Percentiles rank a stretch among this genome's conserved stretches.
Conservation (phyloP, 2,888 invertebrate species). For the Heteromyza rotundicornis region DNA sequence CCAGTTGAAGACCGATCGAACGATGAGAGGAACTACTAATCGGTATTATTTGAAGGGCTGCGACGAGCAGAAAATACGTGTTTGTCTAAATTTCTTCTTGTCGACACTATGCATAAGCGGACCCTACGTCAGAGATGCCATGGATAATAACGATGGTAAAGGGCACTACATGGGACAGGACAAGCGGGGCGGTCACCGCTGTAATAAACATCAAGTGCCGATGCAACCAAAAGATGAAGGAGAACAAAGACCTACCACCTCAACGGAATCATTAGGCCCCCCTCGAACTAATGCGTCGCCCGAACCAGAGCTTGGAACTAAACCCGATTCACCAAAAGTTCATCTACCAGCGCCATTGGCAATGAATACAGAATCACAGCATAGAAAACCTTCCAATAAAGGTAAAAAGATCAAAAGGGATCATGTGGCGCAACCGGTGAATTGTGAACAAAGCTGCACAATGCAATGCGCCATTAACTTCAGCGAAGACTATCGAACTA, state of each 20-base stretch:
- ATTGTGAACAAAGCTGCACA: too few relatives aligned
- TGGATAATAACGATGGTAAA: slow-evolving; percentile 24
- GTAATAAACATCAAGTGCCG: too few relatives aligned
- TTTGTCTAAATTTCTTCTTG: slow-evolving; percentile 35
- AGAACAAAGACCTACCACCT: not conserved
- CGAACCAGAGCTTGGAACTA: too few relatives aligned
- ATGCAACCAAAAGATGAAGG: too few relatives aligned
- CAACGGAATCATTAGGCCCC: too few relatives aligned
- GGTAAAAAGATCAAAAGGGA: slow-evolving; percentile 19
- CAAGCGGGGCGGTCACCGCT: slow-evolving; percentile 12
- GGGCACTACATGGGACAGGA: slow-evolving; percentile 18
- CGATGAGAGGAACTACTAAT: slow-evolving; percentile 25
- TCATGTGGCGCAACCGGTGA: not conserved
- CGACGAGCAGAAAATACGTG: slow-evolving; percentile 19
- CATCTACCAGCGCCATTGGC: too few relatives aligned
- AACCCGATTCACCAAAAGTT: too few relatives aligned
- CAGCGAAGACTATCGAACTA: too few relatives aligned
- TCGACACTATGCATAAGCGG: slow-evolving; percentile 30
- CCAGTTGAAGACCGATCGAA: not conserved
- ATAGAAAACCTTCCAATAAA: too few relatives aligned
- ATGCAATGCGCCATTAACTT: too few relatives aligned
- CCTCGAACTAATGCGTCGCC: not conserved
- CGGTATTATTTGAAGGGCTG: slow-evolving; percentile 28
- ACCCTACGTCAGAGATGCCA: slow-evolving; percentile 30
- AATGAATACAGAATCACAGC: too few relatives aligned